phyloP scores from a whole-genome alignment of 2,888 invertebrate genomes.

The Silvanus unidentatus region DNA sequence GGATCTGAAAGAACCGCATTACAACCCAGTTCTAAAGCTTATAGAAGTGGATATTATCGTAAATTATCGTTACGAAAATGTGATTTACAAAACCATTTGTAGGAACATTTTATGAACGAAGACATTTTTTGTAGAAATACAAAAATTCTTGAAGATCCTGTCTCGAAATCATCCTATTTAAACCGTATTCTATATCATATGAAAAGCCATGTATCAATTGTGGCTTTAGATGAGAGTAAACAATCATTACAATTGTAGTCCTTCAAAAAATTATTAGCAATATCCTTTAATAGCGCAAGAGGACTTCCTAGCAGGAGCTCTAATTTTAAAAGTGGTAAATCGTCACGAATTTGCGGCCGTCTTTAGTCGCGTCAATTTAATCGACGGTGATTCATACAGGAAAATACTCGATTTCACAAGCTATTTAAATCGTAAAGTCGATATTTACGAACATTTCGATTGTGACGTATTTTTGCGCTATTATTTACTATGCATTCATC shows the following conservation, averaged over 20 bases:
- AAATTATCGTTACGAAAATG: conserved; percentile 1
- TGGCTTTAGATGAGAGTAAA: conserved; percentile 29
- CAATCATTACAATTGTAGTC: background rate
- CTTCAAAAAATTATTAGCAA: too few relatives aligned
- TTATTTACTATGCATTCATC: conserved; percentile 35
- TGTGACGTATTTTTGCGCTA: conserved; percentile 37
- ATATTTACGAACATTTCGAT: conserved; percentile 35
- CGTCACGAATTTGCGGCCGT: conserved; percentile 36
- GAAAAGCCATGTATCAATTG: conserved; percentile 37
- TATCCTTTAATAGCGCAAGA: background rate
- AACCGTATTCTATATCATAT: conserved; percentile 30
- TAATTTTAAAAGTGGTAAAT: conserved; percentile 34
- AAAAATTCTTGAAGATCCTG: conserved; percentile 32
- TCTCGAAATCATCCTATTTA: conserved; percentile 33
- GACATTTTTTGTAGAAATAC: conserved; percentile 39
- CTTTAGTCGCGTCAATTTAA: conserved; percentile 35
- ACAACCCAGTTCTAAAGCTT: conserved; percentile 30
- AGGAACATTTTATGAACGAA: conserved; percentile 31
- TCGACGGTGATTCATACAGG: conserved; percentile 35
- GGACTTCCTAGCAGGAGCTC: conserved; percentile 32
- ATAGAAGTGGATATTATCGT: conserved; percentile 30
- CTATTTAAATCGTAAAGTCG: conserved; percentile 35
- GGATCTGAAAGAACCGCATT: conserved; percentile 35
- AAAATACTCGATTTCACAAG: conserved; percentile 33
- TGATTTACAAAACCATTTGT: conserved; percentile 9